Conservation (phyloP, 2,113 vertebrate genomes). For the Agapornis roseicollis region DNA sequence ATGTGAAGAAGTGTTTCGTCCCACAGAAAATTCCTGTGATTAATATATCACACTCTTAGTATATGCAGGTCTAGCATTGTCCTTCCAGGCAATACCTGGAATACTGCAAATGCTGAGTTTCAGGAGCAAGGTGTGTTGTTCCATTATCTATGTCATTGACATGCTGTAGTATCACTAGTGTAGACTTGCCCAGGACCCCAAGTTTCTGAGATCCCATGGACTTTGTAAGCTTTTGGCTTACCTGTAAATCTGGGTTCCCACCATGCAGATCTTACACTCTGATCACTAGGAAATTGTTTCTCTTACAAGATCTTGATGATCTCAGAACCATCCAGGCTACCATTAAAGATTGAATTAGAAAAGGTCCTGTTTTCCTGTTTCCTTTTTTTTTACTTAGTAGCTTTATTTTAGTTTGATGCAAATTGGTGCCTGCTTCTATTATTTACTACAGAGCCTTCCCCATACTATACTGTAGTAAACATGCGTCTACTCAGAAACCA, state of each 20-base stretch:
- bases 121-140: not conserved
- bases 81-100: not conserved
- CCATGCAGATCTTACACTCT: not conserved
- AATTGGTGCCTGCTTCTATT: not conserved
- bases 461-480: no score
- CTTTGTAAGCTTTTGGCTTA: not conserved
- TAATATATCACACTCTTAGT: not conserved
- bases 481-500: not conserved
- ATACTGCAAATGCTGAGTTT: not conserved
- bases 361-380: not conserved
- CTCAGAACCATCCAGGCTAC: not conserved
- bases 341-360: not conserved
- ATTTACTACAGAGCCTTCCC: not conserved
- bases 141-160: accelerated
- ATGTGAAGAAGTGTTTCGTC: not conserved
- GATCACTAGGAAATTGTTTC: not conserved
- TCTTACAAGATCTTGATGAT: not conserved
- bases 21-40: not conserved
- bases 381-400: not conserved
- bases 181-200: not conserved
- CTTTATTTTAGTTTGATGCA: not conserved
- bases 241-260: not conserved
- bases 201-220: not conserved
- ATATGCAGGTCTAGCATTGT: not conserved
- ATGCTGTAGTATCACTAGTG: accelerated